Evolutionary conservation across 2,888 invertebrate genomes (phyloP).

Genomic region (Melikaiella ostensackeni): DNA sequence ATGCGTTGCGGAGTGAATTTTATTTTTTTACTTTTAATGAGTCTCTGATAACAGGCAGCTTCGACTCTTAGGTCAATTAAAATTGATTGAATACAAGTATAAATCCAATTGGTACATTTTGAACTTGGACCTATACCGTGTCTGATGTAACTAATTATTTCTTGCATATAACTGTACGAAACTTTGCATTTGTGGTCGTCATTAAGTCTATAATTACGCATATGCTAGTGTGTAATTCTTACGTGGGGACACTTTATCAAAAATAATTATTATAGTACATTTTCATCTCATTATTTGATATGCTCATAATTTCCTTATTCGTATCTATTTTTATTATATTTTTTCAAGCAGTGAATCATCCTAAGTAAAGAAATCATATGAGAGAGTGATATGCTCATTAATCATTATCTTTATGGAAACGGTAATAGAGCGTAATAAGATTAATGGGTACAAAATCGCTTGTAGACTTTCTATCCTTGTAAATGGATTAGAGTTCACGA

Average conservation of each 20-base stretch:
- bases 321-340: background rate
- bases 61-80: background rate
- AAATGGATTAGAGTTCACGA: slow-evolving; percentile 32
- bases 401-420: slow-evolving; percentile 5
- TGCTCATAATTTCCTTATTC: background rate
- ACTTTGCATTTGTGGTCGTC: background rate
- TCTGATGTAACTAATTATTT: background rate
- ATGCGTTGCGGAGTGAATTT: background rate
- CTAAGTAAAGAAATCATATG: too few relatives aligned
- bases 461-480: slow-evolving; percentile 6
- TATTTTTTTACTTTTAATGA: background rate
- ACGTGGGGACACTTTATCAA: background rate
- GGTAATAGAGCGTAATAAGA: background rate
- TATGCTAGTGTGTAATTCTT: background rate
- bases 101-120: background rate
- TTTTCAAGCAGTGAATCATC: background rate
- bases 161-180: background rate
- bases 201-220: background rate
- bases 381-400: background rate
- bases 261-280: background rate
- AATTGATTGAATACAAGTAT: too few relatives aligned
- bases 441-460: background rate
- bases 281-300: background rate
- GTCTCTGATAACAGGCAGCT: background rate
- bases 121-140: background rate